phyloP scores from a whole-genome alignment of 2,888 invertebrate species.

The Galerucella nymphaeae region DNA sequence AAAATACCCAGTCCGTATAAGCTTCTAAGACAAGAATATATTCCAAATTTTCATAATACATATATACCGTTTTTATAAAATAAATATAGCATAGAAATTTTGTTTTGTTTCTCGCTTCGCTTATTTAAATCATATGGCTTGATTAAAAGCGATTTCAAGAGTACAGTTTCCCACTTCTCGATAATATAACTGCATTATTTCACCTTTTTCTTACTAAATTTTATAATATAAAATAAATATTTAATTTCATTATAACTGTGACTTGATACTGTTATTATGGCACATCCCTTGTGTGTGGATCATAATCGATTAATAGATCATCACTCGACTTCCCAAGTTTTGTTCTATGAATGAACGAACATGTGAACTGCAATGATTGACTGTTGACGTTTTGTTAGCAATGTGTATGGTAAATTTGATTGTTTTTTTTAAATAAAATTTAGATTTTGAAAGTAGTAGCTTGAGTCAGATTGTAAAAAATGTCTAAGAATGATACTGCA shows the following conservation, averaged over 20 bases:
- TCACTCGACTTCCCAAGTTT: background rate
- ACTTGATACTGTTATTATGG: too few relatives aligned
- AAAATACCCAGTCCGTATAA: slow-evolving; percentile 31
- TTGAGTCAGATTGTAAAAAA: background rate
- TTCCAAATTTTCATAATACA: background rate
- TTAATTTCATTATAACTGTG: too few relatives aligned
- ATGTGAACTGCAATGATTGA: background rate
- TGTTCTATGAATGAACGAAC: background rate
- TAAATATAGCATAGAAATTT: background rate
- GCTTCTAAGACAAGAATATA: slow-evolving; percentile 23
- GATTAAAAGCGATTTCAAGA: too few relatives aligned
- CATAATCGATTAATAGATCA: background rate
- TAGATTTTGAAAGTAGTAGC: background rate
- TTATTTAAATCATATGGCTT: too few relatives aligned
- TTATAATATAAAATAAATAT: too few relatives aligned
- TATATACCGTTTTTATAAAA: background rate
- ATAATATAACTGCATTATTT: too few relatives aligned
- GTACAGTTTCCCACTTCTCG: too few relatives aligned
- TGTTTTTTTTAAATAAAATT: slow-evolving; percentile 6
- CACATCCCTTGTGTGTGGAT: too few relatives aligned
- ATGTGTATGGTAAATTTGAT: background rate
- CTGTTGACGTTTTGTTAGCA: background rate
- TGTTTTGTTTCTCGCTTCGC: background rate
- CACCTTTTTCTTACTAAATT: too few relatives aligned
- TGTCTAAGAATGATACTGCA: slow-evolving; percentile 6